Percentiles rank a stretch among this genome's conserved stretches.
These are phyloP conservation scores for Dicentrarchus labrax DNA, from an alignment of 2,113 vertebrate species.

Conservation along the genomic window DNA sequence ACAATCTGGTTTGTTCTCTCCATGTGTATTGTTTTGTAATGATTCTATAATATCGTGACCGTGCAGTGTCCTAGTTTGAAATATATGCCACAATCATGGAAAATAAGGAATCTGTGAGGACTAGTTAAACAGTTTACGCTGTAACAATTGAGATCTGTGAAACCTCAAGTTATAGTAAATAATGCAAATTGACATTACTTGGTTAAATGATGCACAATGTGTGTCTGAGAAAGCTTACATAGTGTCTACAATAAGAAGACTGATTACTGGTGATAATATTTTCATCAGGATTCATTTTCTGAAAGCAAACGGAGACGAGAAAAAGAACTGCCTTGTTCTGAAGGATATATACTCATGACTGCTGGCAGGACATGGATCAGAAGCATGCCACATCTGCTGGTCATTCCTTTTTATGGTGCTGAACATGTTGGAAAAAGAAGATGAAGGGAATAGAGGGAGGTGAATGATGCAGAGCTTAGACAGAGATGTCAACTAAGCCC, in stretches of 20 bases:
- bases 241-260: neutral
- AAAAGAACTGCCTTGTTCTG: neutral
- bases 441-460: slow-evolving; percentile 57
- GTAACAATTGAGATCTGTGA: neutral
- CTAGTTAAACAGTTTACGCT: too few species aligned
- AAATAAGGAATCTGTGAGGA: neutral
- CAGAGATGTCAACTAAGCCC: slow-evolving; percentile 72
- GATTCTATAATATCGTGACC: neutral
- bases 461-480: slow-evolving; percentile 71
- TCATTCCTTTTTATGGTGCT: slow-evolving; percentile 76
- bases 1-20: neutral
- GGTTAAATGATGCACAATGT: neutral
- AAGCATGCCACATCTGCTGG: slow-evolving; percentile 22
- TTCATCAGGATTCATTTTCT: neutral
- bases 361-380: slow-evolving; percentile 17
- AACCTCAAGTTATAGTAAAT: neutral
- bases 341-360: slow-evolving; percentile 26
- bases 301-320: neutral
- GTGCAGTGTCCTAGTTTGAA: neutral
- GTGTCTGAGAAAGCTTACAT: neutral
- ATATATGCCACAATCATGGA: neutral
- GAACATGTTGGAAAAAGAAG: slow-evolving; percentile 44
- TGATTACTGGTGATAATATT: neutral
- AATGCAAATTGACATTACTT: neutral
- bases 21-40: neutral